Conservation (phyloP, 2,797 vertebrate genomes). For the Sebastes minor region DNA sequence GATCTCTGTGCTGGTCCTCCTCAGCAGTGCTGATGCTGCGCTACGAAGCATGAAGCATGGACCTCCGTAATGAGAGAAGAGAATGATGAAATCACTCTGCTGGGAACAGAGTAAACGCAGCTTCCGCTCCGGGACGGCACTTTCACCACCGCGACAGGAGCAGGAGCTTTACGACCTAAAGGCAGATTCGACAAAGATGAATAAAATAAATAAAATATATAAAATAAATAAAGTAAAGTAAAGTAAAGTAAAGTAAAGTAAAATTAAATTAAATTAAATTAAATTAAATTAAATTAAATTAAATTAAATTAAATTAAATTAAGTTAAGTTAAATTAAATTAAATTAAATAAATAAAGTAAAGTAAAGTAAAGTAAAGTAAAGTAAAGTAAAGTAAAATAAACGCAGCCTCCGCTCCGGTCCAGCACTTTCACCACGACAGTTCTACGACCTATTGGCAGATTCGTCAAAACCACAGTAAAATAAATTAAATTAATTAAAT, state of each 20-base stretch:
- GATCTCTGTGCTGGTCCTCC: slow-evolving; percentile 71
- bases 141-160: slow-evolving; percentile 66
- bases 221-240: background rate
- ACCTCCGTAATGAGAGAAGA: slow-evolving; percentile 57
- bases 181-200: slow-evolving; percentile 62
- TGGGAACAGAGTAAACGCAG: slow-evolving; percentile 48
- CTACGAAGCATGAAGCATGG: slow-evolving; percentile 82
- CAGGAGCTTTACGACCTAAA: accelerated
- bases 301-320: too few relatives aligned
- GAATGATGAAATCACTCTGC: slow-evolving; percentile 85
- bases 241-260: too few relatives aligned
- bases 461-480: too few relatives aligned
- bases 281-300: too few relatives aligned
- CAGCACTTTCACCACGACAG: too few relatives aligned
- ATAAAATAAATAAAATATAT: background rate
- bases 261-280: too few relatives aligned
- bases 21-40: slow-evolving; percentile 78
- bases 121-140: slow-evolving; percentile 31
- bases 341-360: too few relatives aligned
- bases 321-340: too few relatives aligned
- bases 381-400: too few relatives aligned
- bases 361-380: accelerated
- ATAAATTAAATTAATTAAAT: too few relatives aligned
- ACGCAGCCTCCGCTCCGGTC: too few relatives aligned
- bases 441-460: too few relatives aligned